These are phyloP conservation scores for Cynaeus angustus DNA, from an alignment of 2,888 invertebrate genomes.

Conservation along the genomic window DNA sequence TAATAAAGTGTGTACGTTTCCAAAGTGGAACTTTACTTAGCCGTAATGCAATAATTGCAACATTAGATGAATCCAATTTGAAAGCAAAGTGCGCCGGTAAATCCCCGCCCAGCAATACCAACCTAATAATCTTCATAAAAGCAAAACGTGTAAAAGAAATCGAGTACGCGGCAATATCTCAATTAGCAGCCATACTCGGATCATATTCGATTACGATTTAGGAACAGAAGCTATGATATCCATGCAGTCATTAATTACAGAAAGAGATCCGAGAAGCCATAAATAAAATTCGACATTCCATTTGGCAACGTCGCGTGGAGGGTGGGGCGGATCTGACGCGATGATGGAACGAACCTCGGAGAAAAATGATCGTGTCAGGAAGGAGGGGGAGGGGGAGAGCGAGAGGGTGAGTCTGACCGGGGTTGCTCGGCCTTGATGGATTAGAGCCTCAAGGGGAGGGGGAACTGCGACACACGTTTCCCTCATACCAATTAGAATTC, in stretches of 20 bases:
- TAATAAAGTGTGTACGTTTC: slow-evolving; percentile 19
- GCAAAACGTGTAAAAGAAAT: slow-evolving; percentile 1
- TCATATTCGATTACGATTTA: slow-evolving; percentile 61
- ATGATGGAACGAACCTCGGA: slow-evolving; percentile 83
- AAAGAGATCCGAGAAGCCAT: slow-evolving; percentile 71
- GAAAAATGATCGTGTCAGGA: slow-evolving; percentile 81
- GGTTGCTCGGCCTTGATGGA: slow-evolving; percentile 72
- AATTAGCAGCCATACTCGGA: slow-evolving; percentile 47
- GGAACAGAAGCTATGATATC: slow-evolving; percentile 68
- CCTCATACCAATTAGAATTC: slow-evolving; percentile 70
- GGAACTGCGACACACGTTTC: slow-evolving; percentile 70
- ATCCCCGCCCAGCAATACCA: slow-evolving; percentile 25
- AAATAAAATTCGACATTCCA: slow-evolving; percentile 73
- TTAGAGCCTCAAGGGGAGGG: slow-evolving; percentile 74
- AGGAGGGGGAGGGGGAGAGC: slow-evolving; percentile 63
- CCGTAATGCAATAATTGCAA: slow-evolving; percentile 21
- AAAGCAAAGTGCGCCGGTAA: slow-evolving; percentile 14
- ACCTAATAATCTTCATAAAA: slow-evolving; percentile 15
- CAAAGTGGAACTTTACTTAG: slow-evolving; percentile 4
- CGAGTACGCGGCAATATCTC: slow-evolving; percentile 32
- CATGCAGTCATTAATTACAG: slow-evolving; percentile 72
- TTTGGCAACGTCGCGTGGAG: slow-evolving; percentile 74
- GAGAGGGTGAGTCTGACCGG: slow-evolving; percentile 74
- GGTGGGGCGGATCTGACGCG: slow-evolving; percentile 81
- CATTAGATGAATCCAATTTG: slow-evolving; percentile 9